These are phyloP conservation scores for Picus viridis DNA, from an alignment of 2,797 vertebrate genomes.

Conservation along the genomic window DNA sequence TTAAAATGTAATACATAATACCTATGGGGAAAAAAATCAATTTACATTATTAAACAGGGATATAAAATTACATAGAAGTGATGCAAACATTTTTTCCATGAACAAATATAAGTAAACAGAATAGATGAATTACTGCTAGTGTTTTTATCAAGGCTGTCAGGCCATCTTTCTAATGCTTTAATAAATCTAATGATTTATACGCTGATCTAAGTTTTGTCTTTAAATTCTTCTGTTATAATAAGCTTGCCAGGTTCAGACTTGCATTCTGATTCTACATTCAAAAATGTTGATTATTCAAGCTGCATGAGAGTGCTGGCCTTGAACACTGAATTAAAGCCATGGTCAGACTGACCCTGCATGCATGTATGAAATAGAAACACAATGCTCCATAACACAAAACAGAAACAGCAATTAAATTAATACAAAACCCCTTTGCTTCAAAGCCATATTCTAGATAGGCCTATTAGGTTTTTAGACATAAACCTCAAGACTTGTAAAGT, in stretches of 20 bases:
- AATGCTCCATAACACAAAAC: background rate
- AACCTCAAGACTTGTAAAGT: background rate
- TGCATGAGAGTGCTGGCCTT: background rate
- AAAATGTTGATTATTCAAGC: background rate
- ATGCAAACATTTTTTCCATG: slow-evolving; percentile 29
- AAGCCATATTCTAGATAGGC: background rate
- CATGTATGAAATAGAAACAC: background rate
- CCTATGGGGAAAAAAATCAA: background rate
- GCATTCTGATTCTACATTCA: background rate
- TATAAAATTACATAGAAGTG: background rate
- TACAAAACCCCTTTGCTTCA: background rate
- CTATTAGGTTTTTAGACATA: background rate
- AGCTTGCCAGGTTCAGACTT: background rate
- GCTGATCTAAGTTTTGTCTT: slow-evolving; percentile 31
- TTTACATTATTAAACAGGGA: slow-evolving; percentile 12
- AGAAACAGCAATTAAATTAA: background rate
- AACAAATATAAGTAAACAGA: slow-evolving; percentile 38
- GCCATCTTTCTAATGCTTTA: slow-evolving; percentile 36
- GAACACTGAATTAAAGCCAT: slow-evolving; percentile 5
- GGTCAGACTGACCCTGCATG: background rate
- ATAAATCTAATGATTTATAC: slow-evolving; percentile 61
- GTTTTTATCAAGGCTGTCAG: slow-evolving; percentile 26
- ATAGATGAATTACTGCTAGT: slow-evolving; percentile 2
- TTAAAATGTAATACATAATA: background rate
- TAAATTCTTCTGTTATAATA: slow-evolving; percentile 61